Evolutionary conservation across 64 coral and sea anemone genomes (phyloP).

Genomic region (Montipora capricornis): DNA sequence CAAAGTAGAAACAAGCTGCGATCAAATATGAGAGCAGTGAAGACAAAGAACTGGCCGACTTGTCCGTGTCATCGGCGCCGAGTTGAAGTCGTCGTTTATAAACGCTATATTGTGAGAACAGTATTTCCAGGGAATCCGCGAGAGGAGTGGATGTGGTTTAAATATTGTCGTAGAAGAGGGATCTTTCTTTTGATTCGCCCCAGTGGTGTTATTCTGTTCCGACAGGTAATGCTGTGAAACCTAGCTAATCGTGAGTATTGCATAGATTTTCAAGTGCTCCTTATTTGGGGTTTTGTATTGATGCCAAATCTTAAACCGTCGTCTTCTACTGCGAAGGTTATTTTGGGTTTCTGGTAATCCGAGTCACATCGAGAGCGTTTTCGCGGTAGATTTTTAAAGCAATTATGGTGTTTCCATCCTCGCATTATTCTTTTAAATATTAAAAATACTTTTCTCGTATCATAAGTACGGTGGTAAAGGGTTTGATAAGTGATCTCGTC

Average conservation of each 20-base stretch:
- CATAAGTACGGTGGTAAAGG: neutral
- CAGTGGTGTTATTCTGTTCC: constrained; percentile 60
- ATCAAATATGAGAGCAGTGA: constrained; percentile 16
- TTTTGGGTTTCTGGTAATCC: neutral
- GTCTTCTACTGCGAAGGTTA: neutral
- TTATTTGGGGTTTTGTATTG: neutral
- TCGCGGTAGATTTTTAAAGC: neutral
- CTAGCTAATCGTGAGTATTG: neutral
- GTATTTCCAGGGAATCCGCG: constrained; percentile 86
- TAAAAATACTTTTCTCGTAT: neutral
- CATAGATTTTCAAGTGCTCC: neutral
- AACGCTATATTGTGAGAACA: constrained; percentile 55
- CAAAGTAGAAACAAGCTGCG: neutral
- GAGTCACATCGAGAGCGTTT: neutral
- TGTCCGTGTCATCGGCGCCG: constrained; percentile 7
- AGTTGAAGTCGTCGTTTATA: constrained; percentile 28
- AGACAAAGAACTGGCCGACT: neutral
- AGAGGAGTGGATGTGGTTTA: constrained; percentile 95
- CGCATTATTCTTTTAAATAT: constrained; percentile 33
- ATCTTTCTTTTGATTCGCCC: constrained; percentile 56
- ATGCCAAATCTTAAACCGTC: neutral
- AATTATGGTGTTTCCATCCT: constrained; percentile 37
- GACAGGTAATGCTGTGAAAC: constrained; percentile 66
- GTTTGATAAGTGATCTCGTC: neutral
- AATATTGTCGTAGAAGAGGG: constrained; percentile 90